Base-by-base conservation (phyloP, 2,888 invertebrate species). In the Anticlea derivata region DNA sequence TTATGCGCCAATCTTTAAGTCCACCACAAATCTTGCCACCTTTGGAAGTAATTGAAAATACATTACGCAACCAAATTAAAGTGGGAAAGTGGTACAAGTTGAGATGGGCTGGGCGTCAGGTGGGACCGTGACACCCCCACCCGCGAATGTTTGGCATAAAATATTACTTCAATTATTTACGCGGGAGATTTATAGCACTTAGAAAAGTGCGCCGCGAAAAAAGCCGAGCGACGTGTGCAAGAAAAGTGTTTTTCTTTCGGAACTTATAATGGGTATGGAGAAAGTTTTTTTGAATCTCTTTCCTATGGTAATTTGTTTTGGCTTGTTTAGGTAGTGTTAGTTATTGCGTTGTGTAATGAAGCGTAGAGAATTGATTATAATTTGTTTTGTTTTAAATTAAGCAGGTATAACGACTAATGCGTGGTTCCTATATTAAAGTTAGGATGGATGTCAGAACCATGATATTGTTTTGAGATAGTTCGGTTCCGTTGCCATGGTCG, bases 111-210 rank as follows among this genome's bases (percentile, higher is more conserved):
- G 82, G 81, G 81, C 71, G 83, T 86, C 87, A 88, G 90, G 88
- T 86, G 88, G 81, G 66, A 35, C 58, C 54, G 80, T 80, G 81
- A 81, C 87, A 82, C 75, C 81, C 78, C 86, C 83, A 83, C 81
- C 77, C 85, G 83, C 86, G 87, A 88, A 90, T 89, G 89, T 88
- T 90, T 86, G 90, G 90, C 90, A 90, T 91, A 91, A 91, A 91
- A 91, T 91, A 91, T 91, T 87, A 91, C 90, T 91, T 91, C 91
- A 91, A 91, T 91, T 91, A 91, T 91, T 91, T 91, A 91, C 89
- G 86, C 84, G 86, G 81, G 75, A 90, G 90, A 90, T 90, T 90
- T 90, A 90, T 90, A 49, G 86, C 80, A 87, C 89, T 90, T 90
- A 87, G 88, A 88, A 87, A 90, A 90, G 87, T 88, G 89, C 87